Conservation (phyloP, 2,797 vertebrate genomes). For the Danio choprae region DNA sequence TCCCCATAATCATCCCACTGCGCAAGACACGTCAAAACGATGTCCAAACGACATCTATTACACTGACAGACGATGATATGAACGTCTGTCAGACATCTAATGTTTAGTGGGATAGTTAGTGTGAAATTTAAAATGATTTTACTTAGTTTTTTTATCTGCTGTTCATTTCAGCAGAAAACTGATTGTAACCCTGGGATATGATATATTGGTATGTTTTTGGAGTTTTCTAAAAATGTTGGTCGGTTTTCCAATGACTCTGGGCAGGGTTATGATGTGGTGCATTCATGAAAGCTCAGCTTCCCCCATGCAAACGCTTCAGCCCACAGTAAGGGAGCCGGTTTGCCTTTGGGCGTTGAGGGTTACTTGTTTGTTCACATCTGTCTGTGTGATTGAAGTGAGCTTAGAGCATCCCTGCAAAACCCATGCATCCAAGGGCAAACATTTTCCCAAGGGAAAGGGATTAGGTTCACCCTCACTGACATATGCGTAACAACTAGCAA, state of each 20-base stretch:
- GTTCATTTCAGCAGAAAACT: no score
- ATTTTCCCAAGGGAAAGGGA: conserved; percentile 55
- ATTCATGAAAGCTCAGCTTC: conserved; percentile 1
- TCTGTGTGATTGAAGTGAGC: conserved; percentile 35
- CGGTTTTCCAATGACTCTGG: neutral
- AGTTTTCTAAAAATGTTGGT: no score
- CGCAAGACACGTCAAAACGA: no score
- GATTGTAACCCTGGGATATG: no score
- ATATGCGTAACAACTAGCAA: conserved; percentile 49
- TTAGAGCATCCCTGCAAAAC: conserved; percentile 46
- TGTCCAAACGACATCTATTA: no score
- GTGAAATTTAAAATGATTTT: no score
- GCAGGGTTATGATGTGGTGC: neutral
- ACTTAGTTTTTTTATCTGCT: no score
- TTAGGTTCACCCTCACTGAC: conserved; percentile 38
- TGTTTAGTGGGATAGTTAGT: no score
- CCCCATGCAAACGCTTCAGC: neutral
- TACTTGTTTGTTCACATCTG: conserved; percentile 50
- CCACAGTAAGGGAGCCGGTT: conserved; percentile 21
- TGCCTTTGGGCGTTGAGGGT: conserved; percentile 26
- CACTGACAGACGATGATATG: no score
- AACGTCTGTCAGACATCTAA: no score
- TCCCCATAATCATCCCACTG: no score
- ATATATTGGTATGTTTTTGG: no score
- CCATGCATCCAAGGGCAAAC: conserved; percentile 45